Percentiles rank a stretch among this genome's conserved stretches.
These are phyloP conservation scores for Amphilophus citrinellus DNA, from an alignment of 2,113 vertebrate species.

Conservation along the genomic window DNA sequence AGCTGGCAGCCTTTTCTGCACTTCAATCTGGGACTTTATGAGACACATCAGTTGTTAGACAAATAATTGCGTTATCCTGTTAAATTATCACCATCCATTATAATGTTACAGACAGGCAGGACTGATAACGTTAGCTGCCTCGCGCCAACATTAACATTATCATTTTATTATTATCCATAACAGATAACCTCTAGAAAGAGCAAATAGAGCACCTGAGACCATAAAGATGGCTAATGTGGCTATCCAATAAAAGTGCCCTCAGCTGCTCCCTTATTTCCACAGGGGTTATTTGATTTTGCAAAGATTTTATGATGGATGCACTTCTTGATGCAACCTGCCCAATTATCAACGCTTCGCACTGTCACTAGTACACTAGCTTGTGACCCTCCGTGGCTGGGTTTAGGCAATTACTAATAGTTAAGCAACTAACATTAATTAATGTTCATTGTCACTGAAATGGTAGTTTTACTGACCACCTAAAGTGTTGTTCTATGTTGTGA, in stretches of 20 bases:
- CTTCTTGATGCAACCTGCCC: not conserved
- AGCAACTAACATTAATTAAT: no score
- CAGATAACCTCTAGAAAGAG: not conserved
- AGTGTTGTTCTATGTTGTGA: no score
- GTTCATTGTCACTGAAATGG: no score
- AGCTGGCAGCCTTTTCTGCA: no score
- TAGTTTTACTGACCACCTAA: no score
- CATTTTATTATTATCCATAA: not conserved
- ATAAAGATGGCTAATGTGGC: conserved; percentile 1
- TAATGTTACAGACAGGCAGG: no score
- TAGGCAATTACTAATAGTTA: no score
- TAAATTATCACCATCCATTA: no score
- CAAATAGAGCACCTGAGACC: not conserved
- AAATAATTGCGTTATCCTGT: no score
- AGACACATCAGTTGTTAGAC: no score
- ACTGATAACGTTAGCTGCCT: not conserved
- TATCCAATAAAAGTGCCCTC: not conserved
- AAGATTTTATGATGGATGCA: not conserved
- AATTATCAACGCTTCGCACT: not conserved
- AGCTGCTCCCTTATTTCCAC: not conserved
- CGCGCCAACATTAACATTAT: not conserved
- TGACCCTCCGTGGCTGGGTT: no score
- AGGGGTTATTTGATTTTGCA: not conserved
- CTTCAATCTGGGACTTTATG: no score
- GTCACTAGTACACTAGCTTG: not conserved